Conservation (phyloP, 2,888 invertebrate species). For the Diarsia mendica region DNA sequence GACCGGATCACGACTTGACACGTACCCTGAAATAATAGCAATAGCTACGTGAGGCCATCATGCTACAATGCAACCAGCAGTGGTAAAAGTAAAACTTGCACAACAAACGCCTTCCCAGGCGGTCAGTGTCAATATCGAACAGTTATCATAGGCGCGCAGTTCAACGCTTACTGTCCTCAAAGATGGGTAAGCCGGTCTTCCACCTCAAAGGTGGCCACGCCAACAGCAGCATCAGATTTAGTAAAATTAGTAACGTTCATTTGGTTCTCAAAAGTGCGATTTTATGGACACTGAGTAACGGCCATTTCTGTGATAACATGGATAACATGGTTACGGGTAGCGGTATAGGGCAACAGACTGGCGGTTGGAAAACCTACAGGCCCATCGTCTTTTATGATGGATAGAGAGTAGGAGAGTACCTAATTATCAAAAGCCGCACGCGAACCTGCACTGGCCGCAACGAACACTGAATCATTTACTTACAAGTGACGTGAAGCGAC, state of each 20-base stretch:
- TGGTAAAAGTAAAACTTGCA: not conserved
- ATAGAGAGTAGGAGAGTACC: not conserved
- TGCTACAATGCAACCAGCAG: not conserved
- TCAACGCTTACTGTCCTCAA: not conserved
- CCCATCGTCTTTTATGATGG: not conserved
- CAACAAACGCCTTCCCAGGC: not conserved
- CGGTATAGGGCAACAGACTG: not conserved
- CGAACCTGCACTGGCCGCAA: no score
- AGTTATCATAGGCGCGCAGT: not conserved
- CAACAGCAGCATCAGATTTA: not conserved
- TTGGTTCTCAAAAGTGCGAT: not conserved
- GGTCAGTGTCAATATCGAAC: not conserved
- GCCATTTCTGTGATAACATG: not conserved
- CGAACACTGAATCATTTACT: no score
- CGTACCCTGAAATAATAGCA: constrained; percentile 81
- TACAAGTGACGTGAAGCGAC: no score
- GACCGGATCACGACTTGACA: constrained; percentile 90
- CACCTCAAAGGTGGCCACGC: not conserved
- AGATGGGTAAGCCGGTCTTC: not conserved
- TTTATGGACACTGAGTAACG: not conserved
- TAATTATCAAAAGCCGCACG: no score
- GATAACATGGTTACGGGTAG: no score
- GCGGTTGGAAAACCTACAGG: not conserved
- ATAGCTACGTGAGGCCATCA: not conserved
- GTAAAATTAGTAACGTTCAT: not conserved